Evolutionary conservation across 2,888 invertebrate species (phyloP).

Genomic region (Erpobdella octoculata): DNA sequence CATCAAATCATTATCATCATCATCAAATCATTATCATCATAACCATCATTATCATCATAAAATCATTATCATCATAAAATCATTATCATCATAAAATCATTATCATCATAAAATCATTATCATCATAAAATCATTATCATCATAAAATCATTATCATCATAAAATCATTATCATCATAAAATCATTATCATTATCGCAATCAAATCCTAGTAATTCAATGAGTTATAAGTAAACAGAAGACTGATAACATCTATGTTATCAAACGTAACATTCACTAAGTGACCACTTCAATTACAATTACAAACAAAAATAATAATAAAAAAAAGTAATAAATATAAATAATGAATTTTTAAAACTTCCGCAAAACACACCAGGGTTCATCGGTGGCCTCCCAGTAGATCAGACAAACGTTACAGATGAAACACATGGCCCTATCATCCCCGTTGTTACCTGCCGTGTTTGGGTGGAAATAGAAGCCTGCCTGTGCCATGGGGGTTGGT

Average conservation of each 20-base stretch:
- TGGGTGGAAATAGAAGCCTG: slow-evolving; percentile 91
- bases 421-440: slow-evolving; percentile 90
- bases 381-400: slow-evolving; percentile 95
- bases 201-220: no score
- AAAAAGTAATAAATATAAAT: neutral
- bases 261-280: neutral
- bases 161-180: no score
- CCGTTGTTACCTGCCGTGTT: slow-evolving; percentile 61
- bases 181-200: no score
- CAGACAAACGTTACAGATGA: slow-evolving; percentile 84
- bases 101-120: no score
- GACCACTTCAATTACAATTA: neutral
- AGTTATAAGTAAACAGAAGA: neutral
- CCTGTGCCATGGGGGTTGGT: slow-evolving; percentile 91
- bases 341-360: neutral
- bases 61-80: no score
- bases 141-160: no score
- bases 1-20: no score
- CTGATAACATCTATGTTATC: neutral
- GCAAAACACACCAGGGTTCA: slow-evolving; percentile 72
- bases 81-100: no score
- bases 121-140: no score
- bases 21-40: no score
- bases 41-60: no score
- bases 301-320: neutral